These are phyloP conservation scores for Dunckerocampus dactyliophorus DNA, from an alignment of 2,113 vertebrate species.

Conservation along the genomic window DNA sequence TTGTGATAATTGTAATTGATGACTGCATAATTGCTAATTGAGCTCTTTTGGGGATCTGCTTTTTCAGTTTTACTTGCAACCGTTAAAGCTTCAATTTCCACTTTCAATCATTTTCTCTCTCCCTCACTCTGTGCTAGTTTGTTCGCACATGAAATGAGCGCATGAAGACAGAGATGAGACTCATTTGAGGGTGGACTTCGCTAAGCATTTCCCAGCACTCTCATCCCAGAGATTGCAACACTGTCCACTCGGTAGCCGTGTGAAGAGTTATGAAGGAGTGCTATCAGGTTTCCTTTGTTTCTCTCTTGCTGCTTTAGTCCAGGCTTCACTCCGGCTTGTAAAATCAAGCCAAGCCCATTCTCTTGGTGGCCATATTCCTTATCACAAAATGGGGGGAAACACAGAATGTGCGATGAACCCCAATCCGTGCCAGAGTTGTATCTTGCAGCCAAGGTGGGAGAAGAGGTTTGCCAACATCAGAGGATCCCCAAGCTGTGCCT, in stretches of 20 bases:
- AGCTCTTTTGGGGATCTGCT: conserved; percentile 66
- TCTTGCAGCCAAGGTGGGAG: conserved; percentile 24
- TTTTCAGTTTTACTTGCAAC: conserved; percentile 35
- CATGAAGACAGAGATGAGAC: conserved; percentile 33
- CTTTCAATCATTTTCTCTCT: conserved; percentile 6
- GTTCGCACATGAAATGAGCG: conserved; percentile 8
- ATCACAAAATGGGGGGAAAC: conserved; percentile 55
- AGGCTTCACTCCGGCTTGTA: conserved; percentile 60
- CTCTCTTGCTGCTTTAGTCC: conserved; percentile 40
- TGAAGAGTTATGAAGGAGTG: conserved; percentile 63
- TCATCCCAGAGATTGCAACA: conserved; percentile 55
- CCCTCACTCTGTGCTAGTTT: conserved; percentile 39
- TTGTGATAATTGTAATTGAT: conserved; percentile 78
- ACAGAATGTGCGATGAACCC: conserved; percentile 42
- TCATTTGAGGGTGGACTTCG: conserved; percentile 53
- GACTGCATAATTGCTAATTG: conserved; percentile 73
- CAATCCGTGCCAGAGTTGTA: conserved; percentile 22
- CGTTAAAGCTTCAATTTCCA: too few relatives aligned
- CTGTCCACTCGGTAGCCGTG: conserved; percentile 54
- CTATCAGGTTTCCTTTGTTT: conserved; percentile 65
- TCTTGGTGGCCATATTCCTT: conserved; percentile 53
- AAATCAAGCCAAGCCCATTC: conserved; percentile 57
- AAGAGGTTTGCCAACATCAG: conserved; percentile 9
- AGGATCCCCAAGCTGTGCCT: conserved; percentile 13
- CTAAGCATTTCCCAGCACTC: conserved; percentile 67